Conservation (phyloP, 1,140 invertebrate genomes). For the Drosophila eugracilis region DNA sequence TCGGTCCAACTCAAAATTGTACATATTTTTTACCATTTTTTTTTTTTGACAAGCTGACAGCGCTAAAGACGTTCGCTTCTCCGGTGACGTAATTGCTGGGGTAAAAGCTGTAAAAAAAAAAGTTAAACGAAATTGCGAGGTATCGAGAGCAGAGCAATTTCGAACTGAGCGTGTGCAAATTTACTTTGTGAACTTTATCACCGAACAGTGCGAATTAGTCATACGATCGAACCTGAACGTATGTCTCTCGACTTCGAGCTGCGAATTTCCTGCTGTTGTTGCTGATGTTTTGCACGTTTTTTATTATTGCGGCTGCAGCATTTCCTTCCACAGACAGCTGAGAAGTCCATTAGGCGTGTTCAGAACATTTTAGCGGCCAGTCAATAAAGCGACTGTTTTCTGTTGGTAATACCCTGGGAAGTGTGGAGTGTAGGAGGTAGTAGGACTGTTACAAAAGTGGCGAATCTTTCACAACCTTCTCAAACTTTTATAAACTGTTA, state of each 20-base stretch:
- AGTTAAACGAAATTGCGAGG: neutral
- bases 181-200: conserved; percentile 43
- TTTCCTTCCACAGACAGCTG: conserved; percentile 36
- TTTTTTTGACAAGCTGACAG: conserved; percentile 52
- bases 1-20: conserved; percentile 34
- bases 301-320: conserved; percentile 36
- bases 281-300: conserved; percentile 33
- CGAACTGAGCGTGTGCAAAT: conserved; percentile 26
- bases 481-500: too few relatives aligned
- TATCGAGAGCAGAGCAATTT: conserved; percentile 18
- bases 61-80: conserved; percentile 34
- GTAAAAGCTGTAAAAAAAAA: conserved; percentile 20
- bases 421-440: neutral
- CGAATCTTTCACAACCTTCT: neutral
- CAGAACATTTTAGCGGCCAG: conserved; percentile 44
- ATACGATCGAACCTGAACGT: conserved; percentile 28
- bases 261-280: conserved; percentile 13
- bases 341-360: conserved; percentile 56
- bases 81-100: conserved; percentile 48
- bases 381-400: conserved; percentile 25
- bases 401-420: conserved; percentile 27
- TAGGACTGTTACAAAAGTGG: neutral
- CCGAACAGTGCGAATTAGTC: conserved; percentile 49
- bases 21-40: too few relatives aligned
- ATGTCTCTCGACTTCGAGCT: conserved; percentile 30